Evolutionary conservation across 2,888 invertebrate species (phyloP).

Genomic region (Abrostola triplasia): DNA sequence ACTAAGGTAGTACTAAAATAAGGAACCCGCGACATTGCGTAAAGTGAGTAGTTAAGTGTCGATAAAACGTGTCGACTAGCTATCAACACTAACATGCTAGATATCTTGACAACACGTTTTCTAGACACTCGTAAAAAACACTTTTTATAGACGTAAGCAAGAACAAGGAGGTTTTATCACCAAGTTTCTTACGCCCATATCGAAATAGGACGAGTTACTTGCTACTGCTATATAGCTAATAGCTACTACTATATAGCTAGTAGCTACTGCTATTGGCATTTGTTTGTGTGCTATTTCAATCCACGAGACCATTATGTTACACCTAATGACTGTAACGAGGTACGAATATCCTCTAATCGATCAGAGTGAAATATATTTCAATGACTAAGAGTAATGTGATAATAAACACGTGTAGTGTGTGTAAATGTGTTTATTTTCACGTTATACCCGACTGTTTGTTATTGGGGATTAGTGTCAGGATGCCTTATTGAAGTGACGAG

Average conservation of each 20-base stretch:
- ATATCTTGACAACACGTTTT: neutral
- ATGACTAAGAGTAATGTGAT: constrained; percentile 33
- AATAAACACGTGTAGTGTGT: constrained; percentile 8
- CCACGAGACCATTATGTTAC: constrained; percentile 37
- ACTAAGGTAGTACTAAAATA: no score
- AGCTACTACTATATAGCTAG: constrained; percentile 13
- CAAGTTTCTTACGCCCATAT: constrained; percentile 29
- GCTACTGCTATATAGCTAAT: constrained; percentile 14
- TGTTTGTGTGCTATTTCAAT: constrained; percentile 46
- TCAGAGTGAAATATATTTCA: constrained; percentile 30
- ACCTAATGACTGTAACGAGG: constrained; percentile 34
- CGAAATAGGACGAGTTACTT: constrained; percentile 20
- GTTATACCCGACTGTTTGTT: constrained; percentile 1
- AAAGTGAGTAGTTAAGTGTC: no score
- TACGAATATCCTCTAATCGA: constrained; percentile 43
- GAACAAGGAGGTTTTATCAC: constrained; percentile 37
- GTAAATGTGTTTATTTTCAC: constrained; percentile 6
- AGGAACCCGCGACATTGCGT: no score
- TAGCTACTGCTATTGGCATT: constrained; percentile 18
- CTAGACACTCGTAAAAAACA: no score
- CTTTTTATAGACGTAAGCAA: no score
- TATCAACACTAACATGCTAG: neutral
- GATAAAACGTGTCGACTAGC: no score
- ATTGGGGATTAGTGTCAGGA: neutral
- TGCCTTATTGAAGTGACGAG: neutral